These are phyloP conservation scores for Hirudo medicinalis DNA, from an alignment of 1,140 invertebrate genomes.

Conservation along the genomic window DNA sequence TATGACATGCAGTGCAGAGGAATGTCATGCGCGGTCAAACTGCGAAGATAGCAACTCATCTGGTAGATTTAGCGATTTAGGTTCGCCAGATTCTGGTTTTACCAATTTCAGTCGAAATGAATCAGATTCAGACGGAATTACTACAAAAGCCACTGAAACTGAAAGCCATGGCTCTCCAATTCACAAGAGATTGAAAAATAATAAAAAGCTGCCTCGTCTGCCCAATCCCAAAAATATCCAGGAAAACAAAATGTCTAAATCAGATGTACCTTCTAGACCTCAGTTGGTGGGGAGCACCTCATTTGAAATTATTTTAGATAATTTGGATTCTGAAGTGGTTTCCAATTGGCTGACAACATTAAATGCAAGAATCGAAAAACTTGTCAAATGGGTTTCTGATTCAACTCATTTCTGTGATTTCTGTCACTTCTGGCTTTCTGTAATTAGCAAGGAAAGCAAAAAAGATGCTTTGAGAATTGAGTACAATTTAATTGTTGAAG, in stretches of 20 bases:
- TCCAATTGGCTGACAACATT: not conserved
- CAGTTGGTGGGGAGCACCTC: not conserved
- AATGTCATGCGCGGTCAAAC: not conserved
- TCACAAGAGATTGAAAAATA: not conserved
- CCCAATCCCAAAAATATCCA: not conserved
- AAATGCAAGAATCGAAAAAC: not conserved
- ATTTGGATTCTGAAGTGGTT: constrained; percentile 2
- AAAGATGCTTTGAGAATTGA: not conserved
- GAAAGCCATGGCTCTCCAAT: not conserved
- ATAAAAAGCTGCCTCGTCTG: not conserved
- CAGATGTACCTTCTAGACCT: not conserved
- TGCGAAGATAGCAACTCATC: not conserved
- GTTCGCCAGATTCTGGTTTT: constrained; percentile 8
- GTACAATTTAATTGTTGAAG: not conserved
- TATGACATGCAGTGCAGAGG: not conserved
- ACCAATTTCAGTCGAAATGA: not conserved
- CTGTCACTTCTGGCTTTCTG: not conserved
- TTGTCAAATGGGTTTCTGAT: not conserved
- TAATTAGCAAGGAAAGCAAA: not conserved
- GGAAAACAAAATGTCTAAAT: not conserved
- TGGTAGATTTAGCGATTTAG: not conserved
- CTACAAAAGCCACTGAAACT: not conserved
- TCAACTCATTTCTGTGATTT: not conserved
- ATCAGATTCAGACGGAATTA: not conserved
- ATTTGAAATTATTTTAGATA: not conserved